A percentile compares a stretch with the other conserved stretches of the same genome.
phyloP scores from a whole-genome alignment of 1,140 invertebrate genomes.

The Zaprionus camerounensis region DNA sequence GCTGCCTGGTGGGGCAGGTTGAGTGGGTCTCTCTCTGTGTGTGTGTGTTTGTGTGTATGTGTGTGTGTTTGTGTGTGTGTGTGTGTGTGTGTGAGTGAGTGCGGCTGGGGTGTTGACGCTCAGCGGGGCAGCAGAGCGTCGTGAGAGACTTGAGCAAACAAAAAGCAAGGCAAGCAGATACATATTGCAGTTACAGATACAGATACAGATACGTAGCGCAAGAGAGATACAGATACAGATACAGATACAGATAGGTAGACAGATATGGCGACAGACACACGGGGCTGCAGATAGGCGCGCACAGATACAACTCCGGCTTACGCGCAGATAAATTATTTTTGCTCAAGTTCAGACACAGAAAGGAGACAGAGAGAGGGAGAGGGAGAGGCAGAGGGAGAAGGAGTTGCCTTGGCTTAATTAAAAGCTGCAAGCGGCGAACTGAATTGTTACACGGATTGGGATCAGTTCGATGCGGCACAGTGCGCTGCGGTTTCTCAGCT shows the following conservation, averaged over 20 bases:
- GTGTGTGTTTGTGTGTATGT: conserved; percentile 7
- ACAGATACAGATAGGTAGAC: conserved; percentile 30
- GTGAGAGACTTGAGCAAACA: conserved; percentile 64
- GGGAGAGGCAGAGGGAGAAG: not conserved
- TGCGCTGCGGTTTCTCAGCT: conserved; percentile 33
- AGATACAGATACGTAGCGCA: conserved; percentile 48
- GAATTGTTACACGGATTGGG: conserved; percentile 76
- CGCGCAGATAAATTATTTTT: conserved; percentile 78
- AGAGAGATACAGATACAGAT: not conserved
- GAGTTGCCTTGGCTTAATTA: conserved; percentile 70
- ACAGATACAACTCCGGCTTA: conserved; percentile 55
- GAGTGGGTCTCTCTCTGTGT: conserved; percentile 24
- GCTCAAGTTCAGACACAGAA: conserved; percentile 1
- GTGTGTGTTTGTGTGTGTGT: conserved; percentile 4
- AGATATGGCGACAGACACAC: conserved; percentile 40
- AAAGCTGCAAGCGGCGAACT: conserved; percentile 69
- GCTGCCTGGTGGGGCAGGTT: conserved; percentile 1
- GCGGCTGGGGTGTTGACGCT: conserved; percentile 69
- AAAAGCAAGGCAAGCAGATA: conserved; percentile 30
- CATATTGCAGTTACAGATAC: conserved; percentile 43
- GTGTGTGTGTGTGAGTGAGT: conserved; percentile 2
- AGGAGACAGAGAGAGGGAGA: not conserved
- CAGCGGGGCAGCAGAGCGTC: conserved; percentile 63
- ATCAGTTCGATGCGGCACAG: conserved; percentile 30
- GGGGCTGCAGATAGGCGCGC: conserved; percentile 36